These are phyloP conservation scores for Balanococcus diminutus DNA, from an alignment of 2,888 invertebrate species.

Conservation along the genomic window DNA sequence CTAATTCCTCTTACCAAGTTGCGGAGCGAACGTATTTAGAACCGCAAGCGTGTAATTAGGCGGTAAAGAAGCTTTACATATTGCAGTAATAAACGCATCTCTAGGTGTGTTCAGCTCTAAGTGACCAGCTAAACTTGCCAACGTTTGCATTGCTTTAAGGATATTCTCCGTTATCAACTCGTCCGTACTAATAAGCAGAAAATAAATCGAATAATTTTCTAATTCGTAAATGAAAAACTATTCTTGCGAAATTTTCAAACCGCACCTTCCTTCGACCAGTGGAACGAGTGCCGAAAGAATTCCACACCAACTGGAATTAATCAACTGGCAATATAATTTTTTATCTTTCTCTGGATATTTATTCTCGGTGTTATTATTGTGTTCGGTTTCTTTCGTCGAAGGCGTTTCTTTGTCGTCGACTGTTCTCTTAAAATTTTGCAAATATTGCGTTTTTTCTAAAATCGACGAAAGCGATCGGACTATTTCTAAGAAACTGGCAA, in stretches of 20 bases:
- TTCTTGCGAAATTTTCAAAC: slow-evolving; percentile 39
- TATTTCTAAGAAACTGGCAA: slow-evolving; percentile 89
- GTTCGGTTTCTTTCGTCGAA: slow-evolving; percentile 62
- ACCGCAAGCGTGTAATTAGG: slow-evolving; percentile 88
- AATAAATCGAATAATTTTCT: neutral
- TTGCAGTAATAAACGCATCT: slow-evolving; percentile 91
- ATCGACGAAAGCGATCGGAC: slow-evolving; percentile 70
- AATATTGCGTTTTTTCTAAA: slow-evolving; percentile 42
- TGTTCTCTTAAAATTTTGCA: neutral
- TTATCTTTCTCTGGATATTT: slow-evolving; percentile 38
- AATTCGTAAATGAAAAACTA: neutral
- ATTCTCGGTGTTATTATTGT: slow-evolving; percentile 61
- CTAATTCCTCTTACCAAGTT: neutral
- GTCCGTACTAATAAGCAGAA: slow-evolving; percentile 73
- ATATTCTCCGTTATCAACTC: slow-evolving; percentile 91
- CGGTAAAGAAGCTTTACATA: slow-evolving; percentile 95
- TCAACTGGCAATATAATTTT: slow-evolving; percentile 72
- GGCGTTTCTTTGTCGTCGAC: slow-evolving; percentile 23
- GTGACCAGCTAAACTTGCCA: slow-evolving; percentile 82
- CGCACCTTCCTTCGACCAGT: slow-evolving; percentile 85
- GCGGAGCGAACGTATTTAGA: slow-evolving; percentile 12
- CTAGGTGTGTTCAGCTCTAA: slow-evolving; percentile 75
- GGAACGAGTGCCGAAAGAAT: slow-evolving; percentile 89
- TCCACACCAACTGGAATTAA: slow-evolving; percentile 95
- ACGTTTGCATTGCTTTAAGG: slow-evolving; percentile 87